Conservation (phyloP, 2,113 vertebrate species). For the Cnemophilus loriae region DNA sequence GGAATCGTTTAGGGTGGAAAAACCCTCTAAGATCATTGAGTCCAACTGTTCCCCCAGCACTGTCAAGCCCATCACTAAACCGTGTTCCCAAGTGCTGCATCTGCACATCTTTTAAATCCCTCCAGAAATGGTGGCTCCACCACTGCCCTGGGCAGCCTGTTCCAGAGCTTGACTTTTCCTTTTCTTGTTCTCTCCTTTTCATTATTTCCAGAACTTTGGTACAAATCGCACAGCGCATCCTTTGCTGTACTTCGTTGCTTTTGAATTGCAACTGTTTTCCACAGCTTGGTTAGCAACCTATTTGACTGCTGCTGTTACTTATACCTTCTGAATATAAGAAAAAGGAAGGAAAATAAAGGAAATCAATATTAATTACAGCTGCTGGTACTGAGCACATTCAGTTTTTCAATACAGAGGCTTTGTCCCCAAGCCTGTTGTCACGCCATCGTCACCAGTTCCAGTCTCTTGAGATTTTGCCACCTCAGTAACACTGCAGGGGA, state of each 20-base stretch:
- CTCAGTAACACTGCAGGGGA: background rate
- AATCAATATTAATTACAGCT: background rate
- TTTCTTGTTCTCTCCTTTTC: accelerated
- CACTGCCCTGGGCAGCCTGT: background rate
- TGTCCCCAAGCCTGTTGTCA: background rate
- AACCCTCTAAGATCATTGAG: background rate
- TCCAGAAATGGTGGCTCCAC: background rate
- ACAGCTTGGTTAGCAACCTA: background rate
- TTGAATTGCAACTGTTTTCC: background rate
- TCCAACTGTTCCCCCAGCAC: background rate
- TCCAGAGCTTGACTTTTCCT: background rate
- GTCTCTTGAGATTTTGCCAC: background rate
- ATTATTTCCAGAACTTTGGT: background rate
- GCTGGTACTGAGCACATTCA: background rate
- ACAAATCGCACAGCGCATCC: background rate
- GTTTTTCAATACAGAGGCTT: background rate
- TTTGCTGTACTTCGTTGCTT: background rate
- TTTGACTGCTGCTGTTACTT: background rate
- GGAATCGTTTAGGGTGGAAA: background rate
- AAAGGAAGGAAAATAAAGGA: background rate
- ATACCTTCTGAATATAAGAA: background rate
- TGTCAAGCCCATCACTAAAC: background rate
- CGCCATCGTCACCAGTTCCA: background rate
- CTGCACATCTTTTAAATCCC: background rate
- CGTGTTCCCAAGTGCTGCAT: background rate